Evolutionary conservation across 1,140 invertebrate genomes (phyloP).

Genomic region (Drosophila trapezifrons): DNA sequence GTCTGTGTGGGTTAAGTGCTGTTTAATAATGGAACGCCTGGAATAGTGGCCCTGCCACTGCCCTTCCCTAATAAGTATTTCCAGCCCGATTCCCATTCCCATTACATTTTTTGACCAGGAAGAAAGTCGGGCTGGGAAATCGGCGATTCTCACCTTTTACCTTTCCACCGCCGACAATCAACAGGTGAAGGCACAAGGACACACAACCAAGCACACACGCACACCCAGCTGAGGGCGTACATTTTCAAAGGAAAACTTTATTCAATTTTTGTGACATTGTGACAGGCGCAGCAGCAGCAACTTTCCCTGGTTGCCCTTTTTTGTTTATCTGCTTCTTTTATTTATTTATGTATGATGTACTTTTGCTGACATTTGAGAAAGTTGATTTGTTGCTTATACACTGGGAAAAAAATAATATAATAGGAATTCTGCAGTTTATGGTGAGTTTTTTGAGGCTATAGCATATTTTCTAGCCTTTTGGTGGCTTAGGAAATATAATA

Average conservation of each 20-base stretch:
- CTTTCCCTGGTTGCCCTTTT: slow-evolving; percentile 36
- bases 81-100: background rate
- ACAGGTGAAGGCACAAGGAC: slow-evolving; percentile 36
- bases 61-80: background rate
- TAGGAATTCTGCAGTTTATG: background rate
- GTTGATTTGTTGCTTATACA: slow-evolving; percentile 21
- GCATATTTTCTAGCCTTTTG: too few species aligned
- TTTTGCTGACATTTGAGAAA: slow-evolving; percentile 21
- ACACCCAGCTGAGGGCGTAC: slow-evolving; percentile 5
- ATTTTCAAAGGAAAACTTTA: slow-evolving; percentile 66
- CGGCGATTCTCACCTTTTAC: background rate
- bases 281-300: slow-evolving; percentile 42
- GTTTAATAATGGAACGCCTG: slow-evolving; percentile 45
- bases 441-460: too few species aligned
- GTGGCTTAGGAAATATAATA: too few species aligned
- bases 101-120: slow-evolving; percentile 8
- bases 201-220: background rate
- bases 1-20: slow-evolving; percentile 44
- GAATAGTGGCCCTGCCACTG: background rate
- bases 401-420: slow-evolving; percentile 1
- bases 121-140: background rate
- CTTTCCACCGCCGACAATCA: slow-evolving; percentile 5
- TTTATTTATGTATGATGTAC: slow-evolving; percentile 17
- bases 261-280: slow-evolving; percentile 65
- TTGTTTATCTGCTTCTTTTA: slow-evolving; percentile 1